Conservation (phyloP, 2,888 invertebrate genomes). For the Carcina quercana region DNA sequence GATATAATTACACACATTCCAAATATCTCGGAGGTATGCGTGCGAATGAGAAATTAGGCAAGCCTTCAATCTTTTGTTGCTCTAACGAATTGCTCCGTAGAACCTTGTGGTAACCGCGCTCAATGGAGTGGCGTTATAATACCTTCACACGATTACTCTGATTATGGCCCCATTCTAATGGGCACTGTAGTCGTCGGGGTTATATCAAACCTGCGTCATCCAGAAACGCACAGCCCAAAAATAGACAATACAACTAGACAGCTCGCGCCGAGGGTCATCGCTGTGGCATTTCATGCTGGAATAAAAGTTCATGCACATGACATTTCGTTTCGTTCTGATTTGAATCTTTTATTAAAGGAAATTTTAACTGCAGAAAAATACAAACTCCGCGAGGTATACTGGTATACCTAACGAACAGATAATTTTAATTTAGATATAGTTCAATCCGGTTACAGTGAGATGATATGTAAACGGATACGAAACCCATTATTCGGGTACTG, state of each 20-base stretch:
- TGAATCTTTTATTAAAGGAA: too few species aligned
- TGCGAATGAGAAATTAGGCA: conserved; percentile 66
- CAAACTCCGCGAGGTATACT: too few species aligned
- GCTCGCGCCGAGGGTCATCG: conserved; percentile 6
- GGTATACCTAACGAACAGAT: too few species aligned
- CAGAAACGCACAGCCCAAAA: neutral
- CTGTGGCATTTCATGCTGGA: conserved; percentile 7
- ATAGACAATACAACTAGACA: too few species aligned
- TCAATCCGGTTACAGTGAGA: too few species aligned
- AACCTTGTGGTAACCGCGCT: conserved; percentile 58
- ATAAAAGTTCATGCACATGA: conserved; percentile 9
- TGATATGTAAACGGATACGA: too few species aligned
- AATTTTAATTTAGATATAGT: too few species aligned
- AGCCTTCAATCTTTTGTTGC: conserved; percentile 64
- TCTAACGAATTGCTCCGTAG: conserved; percentile 54
- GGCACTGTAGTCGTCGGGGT: conserved; percentile 28
- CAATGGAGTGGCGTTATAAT: conserved; percentile 51
- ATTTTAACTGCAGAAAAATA: too few species aligned
- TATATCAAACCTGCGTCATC: conserved; percentile 8
- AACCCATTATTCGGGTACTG: too few species aligned
- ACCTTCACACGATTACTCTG: conserved; percentile 59
- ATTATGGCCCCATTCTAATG: conserved; percentile 45
- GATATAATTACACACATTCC: conserved; percentile 43
- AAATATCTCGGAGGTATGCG: conserved; percentile 52
- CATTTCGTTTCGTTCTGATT: conserved; percentile 5